phyloP scores from a whole-genome alignment of 2,113 vertebrate species.

The Accipiter virgatus region DNA sequence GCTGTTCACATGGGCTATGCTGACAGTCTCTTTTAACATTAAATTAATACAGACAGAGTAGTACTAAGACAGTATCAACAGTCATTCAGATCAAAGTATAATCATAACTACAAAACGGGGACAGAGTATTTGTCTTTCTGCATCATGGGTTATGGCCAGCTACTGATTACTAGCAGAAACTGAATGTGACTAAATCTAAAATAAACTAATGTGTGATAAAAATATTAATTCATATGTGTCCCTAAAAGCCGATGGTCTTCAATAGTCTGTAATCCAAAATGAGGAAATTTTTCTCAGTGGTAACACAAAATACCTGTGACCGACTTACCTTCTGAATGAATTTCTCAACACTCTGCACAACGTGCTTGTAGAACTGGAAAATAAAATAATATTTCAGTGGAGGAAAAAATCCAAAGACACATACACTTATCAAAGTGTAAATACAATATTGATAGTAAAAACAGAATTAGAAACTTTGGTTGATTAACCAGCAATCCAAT shows the following conservation, averaged over 20 bases:
- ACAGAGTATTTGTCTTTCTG: background rate
- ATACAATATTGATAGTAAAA: background rate
- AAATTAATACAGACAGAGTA: background rate
- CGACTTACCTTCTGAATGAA: conserved; percentile 95
- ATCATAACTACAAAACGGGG: background rate
- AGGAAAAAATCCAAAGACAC: background rate
- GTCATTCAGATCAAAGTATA: background rate
- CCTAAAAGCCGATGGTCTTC: background rate
- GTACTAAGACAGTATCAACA: background rate
- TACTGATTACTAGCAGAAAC: background rate
- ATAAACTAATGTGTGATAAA: background rate
- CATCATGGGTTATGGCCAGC: background rate
- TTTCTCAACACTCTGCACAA: conserved; percentile 98
- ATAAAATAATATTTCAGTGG: conserved; percentile 13
- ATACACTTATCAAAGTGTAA: background rate
- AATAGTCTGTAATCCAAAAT: background rate
- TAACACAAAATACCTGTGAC: background rate
- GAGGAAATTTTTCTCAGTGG: background rate
- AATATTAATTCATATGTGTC: background rate
- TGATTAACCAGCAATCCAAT: background rate
- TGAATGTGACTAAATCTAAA: background rate
- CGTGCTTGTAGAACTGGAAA: conserved; percentile 98
- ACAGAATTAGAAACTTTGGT: background rate
- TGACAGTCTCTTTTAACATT: background rate
- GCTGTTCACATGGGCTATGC: background rate